A percentile compares a stretch with the other conserved stretches of the same genome.
Evolutionary conservation across 1,140 invertebrate genomes (phyloP).

Genomic region (Trichonephila inaurata): DNA sequence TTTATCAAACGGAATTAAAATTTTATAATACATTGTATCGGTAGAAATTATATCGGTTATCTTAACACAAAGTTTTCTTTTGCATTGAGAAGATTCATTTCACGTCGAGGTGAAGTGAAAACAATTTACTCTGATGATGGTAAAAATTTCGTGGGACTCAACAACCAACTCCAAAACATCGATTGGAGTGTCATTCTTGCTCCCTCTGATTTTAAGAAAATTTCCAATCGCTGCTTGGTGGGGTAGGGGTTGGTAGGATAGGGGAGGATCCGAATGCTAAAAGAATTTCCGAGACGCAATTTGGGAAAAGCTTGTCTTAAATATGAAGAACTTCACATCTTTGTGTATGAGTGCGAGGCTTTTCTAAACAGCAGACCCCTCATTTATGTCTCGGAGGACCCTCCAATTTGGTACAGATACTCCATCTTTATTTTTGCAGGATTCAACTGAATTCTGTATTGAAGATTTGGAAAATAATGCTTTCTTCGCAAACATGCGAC

Average conservation of each 20-base stretch:
- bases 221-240: conserved; percentile 21
- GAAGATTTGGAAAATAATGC: background rate
- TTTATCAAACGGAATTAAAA: too few species aligned
- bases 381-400: conserved; percentile 79
- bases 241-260: background rate
- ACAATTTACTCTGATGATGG: conserved; percentile 67
- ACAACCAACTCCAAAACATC: conserved; percentile 9
- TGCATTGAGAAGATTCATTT: conserved; percentile 2
- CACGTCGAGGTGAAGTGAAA: conserved; percentile 76
- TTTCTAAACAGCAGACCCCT: conserved; percentile 80
- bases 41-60: background rate
- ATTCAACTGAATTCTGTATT: background rate
- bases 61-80: conserved; percentile 46
- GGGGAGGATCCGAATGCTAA: conserved; percentile 45
- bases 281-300: conserved; percentile 70
- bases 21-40: too few species aligned
- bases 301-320: conserved; percentile 26
- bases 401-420: conserved; percentile 78
- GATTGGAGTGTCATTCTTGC: conserved; percentile 38
- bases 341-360: conserved; percentile 79
- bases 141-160: conserved; percentile 54
- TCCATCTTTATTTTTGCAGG: conserved; percentile 73
- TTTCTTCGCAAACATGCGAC: too few species aligned
- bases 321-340: conserved; percentile 77
- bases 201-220: background rate